Conservation (phyloP, 2,888 invertebrate genomes). For the Drosophila fungiperda region DNA sequence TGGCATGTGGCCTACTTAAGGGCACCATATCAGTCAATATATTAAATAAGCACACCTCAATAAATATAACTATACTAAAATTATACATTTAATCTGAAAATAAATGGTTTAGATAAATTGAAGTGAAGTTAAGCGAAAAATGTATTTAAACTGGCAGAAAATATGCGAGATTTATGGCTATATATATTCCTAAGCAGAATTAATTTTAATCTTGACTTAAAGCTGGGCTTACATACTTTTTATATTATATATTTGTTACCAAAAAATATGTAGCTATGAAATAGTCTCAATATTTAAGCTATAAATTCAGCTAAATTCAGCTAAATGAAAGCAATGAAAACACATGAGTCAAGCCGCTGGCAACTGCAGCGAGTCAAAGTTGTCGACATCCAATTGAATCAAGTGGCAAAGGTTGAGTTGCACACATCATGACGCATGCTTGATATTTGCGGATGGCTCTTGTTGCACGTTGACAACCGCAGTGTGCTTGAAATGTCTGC, state of each 20-base stretch:
- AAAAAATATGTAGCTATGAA: background rate
- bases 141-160: background rate
- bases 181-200: too few relatives aligned
- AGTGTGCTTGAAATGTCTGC: slow-evolving; percentile 42
- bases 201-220: too few relatives aligned
- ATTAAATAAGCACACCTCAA: slow-evolving; percentile 25
- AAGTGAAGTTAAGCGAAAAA: background rate
- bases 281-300: background rate
- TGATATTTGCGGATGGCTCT: slow-evolving; percentile 49
- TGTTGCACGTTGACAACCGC: slow-evolving; percentile 29
- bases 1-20: slow-evolving; percentile 51
- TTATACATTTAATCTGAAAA: background rate
- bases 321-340: slow-evolving; percentile 7
- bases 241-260: too few relatives aligned
- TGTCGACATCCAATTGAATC: slow-evolving; percentile 34
- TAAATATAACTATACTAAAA: slow-evolving; percentile 4
- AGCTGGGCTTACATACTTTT: too few relatives aligned
- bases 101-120: background rate
- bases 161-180: background rate
- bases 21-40: slow-evolving; percentile 2
- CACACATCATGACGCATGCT: slow-evolving; percentile 53
- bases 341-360: background rate
- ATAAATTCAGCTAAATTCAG: slow-evolving; percentile 1
- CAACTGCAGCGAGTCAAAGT: slow-evolving; percentile 18
- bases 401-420: slow-evolving; percentile 22